Percentiles rank a stretch among this genome's conserved stretches.
Conservation (phyloP, 2,888 invertebrate genomes). For the Buathra laborator region DNA sequence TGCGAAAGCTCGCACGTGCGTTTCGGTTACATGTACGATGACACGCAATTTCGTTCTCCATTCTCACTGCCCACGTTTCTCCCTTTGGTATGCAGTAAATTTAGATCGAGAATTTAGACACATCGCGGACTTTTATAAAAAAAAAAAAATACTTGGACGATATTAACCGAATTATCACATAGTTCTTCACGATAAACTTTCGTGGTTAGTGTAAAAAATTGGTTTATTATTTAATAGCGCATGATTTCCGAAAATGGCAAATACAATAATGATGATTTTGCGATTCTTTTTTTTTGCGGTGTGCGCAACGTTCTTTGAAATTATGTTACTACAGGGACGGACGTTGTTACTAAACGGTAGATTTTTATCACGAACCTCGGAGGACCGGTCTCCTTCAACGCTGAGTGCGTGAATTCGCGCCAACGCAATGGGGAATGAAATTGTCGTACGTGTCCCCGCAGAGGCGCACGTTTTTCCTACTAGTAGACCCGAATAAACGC, state of each 20-base stretch:
- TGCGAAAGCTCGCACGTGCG: conserved; percentile 13
- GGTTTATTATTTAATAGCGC: too few species aligned
- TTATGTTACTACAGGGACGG: conserved; percentile 7
- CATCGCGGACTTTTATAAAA: neutral
- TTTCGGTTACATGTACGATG: conserved; percentile 30
- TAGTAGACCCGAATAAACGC: neutral
- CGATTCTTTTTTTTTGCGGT: neutral
- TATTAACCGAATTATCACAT: neutral
- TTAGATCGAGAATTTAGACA: neutral
- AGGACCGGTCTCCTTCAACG: conserved; percentile 12
- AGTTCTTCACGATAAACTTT: neutral
- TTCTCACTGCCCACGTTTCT: neutral
- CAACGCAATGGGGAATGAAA: conserved; percentile 16
- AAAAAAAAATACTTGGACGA: neutral
- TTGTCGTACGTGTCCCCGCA: conserved; percentile 35
- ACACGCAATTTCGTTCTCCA: conserved; percentile 26
- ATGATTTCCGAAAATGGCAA: too few species aligned
- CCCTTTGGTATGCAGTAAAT: neutral
- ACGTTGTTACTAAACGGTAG: conserved; percentile 15
- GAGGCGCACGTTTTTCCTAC: neutral
- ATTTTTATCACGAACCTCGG: conserved; percentile 5
- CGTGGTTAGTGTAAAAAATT: neutral
- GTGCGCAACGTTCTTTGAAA: neutral
- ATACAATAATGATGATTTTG: neutral
- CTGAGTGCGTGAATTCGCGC: conserved; percentile 24